These are phyloP conservation scores for Lepidochitona cinerea DNA, from an alignment of 2,888 invertebrate genomes.

Conservation along the genomic window DNA sequence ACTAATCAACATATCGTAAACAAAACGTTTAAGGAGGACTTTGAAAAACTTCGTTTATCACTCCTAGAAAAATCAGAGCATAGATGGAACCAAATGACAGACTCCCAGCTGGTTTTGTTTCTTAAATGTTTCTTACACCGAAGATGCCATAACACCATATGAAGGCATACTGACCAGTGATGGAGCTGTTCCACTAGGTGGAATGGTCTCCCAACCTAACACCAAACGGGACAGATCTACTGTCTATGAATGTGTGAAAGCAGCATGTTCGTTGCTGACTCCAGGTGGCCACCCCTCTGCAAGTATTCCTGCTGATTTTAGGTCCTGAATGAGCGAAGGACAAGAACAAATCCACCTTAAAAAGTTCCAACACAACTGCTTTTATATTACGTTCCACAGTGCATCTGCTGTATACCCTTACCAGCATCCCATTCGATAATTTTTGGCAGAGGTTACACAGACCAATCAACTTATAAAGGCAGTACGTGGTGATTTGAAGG, in stretches of 20 bases:
- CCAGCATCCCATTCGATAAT: background rate
- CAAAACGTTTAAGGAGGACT: background rate
- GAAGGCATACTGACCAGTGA: background rate
- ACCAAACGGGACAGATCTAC: background rate
- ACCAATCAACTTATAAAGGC: background rate
- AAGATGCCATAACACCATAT: background rate
- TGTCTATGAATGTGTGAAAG: background rate
- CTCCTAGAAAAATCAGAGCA: background rate
- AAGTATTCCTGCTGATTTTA: background rate
- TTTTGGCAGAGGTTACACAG: background rate
- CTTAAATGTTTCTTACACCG: background rate
- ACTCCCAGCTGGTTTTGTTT: background rate
- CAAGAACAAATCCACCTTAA: background rate
- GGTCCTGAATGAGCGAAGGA: background rate
- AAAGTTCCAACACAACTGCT: background rate
- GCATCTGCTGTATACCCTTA: background rate
- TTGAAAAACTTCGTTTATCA: background rate
- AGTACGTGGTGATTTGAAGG: background rate
- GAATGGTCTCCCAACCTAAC: background rate
- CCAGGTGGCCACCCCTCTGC: background rate
- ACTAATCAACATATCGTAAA: background rate
- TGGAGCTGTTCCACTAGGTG: background rate
- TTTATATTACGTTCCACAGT: background rate
- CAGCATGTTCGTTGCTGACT: background rate
- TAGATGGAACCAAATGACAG: background rate